Evolutionary conservation across 2,888 invertebrate genomes (phyloP), one percentile per base, ranked within the genome.

Genomic region (Hydrotaea diabolus): DNA sequence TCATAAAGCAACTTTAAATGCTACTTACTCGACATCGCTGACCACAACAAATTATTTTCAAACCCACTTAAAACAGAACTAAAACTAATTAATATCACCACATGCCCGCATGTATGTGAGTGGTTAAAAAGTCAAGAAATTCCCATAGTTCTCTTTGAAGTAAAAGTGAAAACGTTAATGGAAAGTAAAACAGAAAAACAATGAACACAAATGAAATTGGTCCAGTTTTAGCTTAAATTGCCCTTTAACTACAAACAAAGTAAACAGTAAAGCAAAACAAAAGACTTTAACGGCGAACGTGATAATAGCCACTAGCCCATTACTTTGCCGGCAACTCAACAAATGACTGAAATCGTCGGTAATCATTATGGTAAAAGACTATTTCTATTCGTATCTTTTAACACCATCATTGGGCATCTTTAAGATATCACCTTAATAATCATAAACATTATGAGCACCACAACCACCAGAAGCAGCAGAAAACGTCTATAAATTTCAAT

Each of bases 1-100:
- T 62, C 62, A 62, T 62, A 62, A 62, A 62, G 15, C 62, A 26
- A n/a, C 31, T 62, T 62, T 62, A 17, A 62, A 2, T 49, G 49
- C 49, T 49, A 13, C 49, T 49, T 49, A 49, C n/a, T 31, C 31
- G n/a, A 43, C 15, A 43, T 11, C 15, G n/a, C 39, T 9, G 13
- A 9, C 39, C 39, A 49, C n/a, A 49, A 49, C 49, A 49, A 49
- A 49, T 49, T 49, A n/a, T 49, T 49, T 49, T n/a, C 13, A 39
- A n/a, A 49, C n/a, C 49, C 49, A 49, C 15, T 49, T n/a, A 8
- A 49, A 55, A 21, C 19, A 8, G 11, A 55, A 21, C 9, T 9
- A 15, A 59, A 59, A 7, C 59, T 13, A 59, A 59, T 59, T 59
- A 59, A 26, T 59, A 23, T 26, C 26, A 55, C 19, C 21, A 21